Evolutionary conservation across 2,888 invertebrate species (phyloP), one percentile per base, ranked within the genome.

Genomic region (Chaetoderma sp.): DNA sequence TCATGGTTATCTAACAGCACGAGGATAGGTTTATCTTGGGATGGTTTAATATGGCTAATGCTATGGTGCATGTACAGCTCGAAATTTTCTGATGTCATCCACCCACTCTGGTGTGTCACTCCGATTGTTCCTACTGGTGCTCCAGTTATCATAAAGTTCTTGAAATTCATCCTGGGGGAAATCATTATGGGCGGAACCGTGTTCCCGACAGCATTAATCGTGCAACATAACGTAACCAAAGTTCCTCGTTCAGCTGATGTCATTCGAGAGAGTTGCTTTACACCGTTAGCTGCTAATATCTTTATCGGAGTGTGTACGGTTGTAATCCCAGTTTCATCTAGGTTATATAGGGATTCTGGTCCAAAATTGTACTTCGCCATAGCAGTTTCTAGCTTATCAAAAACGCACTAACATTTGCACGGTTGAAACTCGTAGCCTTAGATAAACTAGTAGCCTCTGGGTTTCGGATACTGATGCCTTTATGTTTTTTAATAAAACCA

Each of bases 1-100:
- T 28, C 66, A 36, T 66, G 66, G 42, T 66, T 66, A 27, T 66
- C 62, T 10, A 66, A 27, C 18, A 47, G n/a, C 13, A 63, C 52
- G 13, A 59, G 44, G 13, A 49, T 28, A 27, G 39, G 62, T 0
- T 47, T 42, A 27, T 65, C 65, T 39, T 28, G 30, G n/a, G 67
- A 54, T 23, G 54, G 55, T 39, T 59, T 60, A 21, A 28, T 25
- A 44, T 54, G 25, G 25, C 28, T 21, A 23, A 59, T 47, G 28
- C 66, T 47, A 49, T 67, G 60, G 16, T 58, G 32, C 18, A 67
- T 13, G 21, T 23, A 66, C 10, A 47, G 33, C 18, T 33, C 18
- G 59, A 66, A 64, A 25, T 47, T 50, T 30, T 42, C 39, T 32
- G 36, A 32, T 18, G 36, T 67, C 57, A 67, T 67, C 67, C 67